Evolutionary conservation across 2,888 invertebrate genomes (phyloP), one percentile per base, ranked within the genome.

Genomic region (Andrena marginata): DNA sequence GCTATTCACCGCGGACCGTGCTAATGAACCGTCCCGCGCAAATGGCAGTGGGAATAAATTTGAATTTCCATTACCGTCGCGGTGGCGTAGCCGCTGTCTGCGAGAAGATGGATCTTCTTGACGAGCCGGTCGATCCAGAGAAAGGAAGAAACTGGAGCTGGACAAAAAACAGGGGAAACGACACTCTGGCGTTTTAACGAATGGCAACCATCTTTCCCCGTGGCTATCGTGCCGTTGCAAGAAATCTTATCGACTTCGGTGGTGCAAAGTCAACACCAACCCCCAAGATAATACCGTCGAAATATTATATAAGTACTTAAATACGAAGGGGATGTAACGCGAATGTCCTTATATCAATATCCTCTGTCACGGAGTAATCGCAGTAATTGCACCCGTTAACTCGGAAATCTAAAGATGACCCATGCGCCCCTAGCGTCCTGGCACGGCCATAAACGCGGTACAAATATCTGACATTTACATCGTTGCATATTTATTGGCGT

Each of bases 1-100:
- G 80, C 82, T 70, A 75, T 71, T 76, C 73, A 67, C 67, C 60
- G 65, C 76, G 64, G 51, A 77, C 86, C 88, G 91, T 87, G 92
- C 91, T 92, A 92, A 92, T 90, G 91, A 92, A 91, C 89, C 92
- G 86, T 92, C 91, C 89, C 89, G 84, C 85, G 87, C 88, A 86
- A 89, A 92, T 88, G 87, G 84, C 88, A 80, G 75, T 65, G 78
- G 71, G 92, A 92, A 92, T 92, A 92, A 89, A 92, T 92, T 92
- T 92, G 88, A 92, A 92, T 92, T 88, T 82, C 85, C 85, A 91
- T 92, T 91, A 92, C 84, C 82, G 59, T 82, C 54, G 69, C 69
- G 72, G 65, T 60, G 70, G 33, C 20, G 65, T 29, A 62, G 63
- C 60, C 42, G 56, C 72, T 67, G 79, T 79, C 68, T 75, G 74